Evolutionary conservation across 2,797 vertebrate species (phyloP), one percentile per base, ranked within the genome.

Genomic region (Danio tinwini): DNA sequence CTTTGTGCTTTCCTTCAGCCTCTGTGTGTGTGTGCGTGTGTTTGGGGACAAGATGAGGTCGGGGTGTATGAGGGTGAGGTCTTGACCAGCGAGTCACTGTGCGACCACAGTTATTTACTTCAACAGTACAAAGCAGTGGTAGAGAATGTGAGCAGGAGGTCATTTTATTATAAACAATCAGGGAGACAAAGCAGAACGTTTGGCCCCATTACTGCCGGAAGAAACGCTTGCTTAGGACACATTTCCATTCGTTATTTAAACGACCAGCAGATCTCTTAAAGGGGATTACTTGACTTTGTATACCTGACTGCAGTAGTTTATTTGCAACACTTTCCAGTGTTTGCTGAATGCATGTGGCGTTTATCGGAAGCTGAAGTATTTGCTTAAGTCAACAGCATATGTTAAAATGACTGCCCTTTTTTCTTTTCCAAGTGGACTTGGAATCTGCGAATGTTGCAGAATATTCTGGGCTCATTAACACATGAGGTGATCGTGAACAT

Each of bases 1-100:
- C 89, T 91, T 92, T 94, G 91, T 93, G 84, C 88, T 90, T 89
- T 90, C 80, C 80, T 87, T 73, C 55, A 62, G 83, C 29, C 29
- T 83, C 88, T 88, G 82, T 85, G 87, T 58, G 13, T 65, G 42
- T 56, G 59, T 52, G 29, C 39, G 64, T 58, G 14, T 19, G 53
- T 50, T 62, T 50, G 49, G 42, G 52, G 8, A 14, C 53, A 56
- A 8, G 62, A 16, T 59, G 6, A 67, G 52, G 29, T 29, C 21
- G 61, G 8, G 40, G 55, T 83, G 44, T 79, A 72, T 84, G 21
- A 56, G 72, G 3, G 2, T 17, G 53, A 55, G 65, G 55, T 69
- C 40, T 58, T 58, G 70, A 64, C 70, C 80, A 82, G 59, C 83
- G 78, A 76, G 81, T 75, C 73, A 87, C 80, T 87, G 81, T 73